Conservation (phyloP, 2,113 vertebrate genomes). For the Periophthalmodon schlosseri region DNA sequence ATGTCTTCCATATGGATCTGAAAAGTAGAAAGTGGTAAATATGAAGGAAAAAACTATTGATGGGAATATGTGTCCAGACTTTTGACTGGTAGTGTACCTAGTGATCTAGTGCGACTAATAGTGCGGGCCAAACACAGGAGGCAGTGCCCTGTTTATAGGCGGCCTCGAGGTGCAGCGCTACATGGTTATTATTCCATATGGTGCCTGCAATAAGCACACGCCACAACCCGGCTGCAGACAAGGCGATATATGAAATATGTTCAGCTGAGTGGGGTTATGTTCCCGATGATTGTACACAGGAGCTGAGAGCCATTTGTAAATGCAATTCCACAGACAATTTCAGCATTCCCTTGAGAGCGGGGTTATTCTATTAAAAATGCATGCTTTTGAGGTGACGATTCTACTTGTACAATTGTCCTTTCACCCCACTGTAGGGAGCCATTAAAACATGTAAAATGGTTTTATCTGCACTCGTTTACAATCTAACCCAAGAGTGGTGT, state of each 20-base stretch:
- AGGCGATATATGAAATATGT: not conserved
- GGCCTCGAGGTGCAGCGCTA: no score
- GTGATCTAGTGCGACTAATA: no score
- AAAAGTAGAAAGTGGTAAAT: no score
- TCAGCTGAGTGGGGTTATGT: not conserved
- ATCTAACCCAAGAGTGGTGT: not conserved
- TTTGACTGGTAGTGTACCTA: no score
- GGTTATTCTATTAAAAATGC: not conserved
- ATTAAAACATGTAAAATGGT: not conserved
- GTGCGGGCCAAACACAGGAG: no score
- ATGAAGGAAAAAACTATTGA: no score
- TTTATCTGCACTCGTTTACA: not conserved
- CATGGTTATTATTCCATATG: not conserved
- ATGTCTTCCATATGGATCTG: no score
- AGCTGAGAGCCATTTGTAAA: not conserved
- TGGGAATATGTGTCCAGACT: no score
- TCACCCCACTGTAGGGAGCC: not conserved
- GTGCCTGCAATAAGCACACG: not conserved
- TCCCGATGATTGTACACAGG: not conserved
- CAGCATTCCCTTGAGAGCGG: not conserved
- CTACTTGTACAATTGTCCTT: not conserved
- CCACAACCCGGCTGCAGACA: not conserved
- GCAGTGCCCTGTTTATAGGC: no score
- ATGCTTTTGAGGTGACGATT: not conserved
- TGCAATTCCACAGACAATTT: not conserved